phyloP scores from a whole-genome alignment of 2,113 vertebrate species.

The Cyphomyrus discorhynchus region DNA sequence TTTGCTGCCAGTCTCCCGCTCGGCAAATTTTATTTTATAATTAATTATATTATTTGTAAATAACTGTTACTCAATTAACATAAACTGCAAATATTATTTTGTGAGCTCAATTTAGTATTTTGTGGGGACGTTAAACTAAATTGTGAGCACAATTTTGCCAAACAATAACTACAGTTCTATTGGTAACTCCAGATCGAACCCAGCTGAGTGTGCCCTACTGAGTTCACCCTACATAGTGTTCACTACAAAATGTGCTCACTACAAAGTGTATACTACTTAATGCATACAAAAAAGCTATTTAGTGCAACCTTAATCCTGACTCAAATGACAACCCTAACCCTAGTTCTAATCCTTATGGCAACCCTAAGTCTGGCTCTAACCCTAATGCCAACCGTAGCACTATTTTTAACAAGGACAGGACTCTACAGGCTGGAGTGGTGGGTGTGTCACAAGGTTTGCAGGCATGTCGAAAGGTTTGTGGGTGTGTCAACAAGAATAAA shows the following conservation, averaged over 20 bases:
- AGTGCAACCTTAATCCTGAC: not conserved
- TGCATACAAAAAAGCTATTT: not conserved
- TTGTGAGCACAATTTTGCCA: too few species aligned
- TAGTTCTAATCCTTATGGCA: not conserved
- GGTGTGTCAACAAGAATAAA: not conserved
- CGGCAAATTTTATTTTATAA: too few species aligned
- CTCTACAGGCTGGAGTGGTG: not conserved
- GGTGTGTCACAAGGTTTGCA: not conserved
- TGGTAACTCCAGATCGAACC: not conserved
- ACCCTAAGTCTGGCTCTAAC: not conserved
- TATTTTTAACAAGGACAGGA: not conserved
- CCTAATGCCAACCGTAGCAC: not conserved
- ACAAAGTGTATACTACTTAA: not conserved
- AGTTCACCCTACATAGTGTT: not conserved
- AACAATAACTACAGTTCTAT: not conserved
- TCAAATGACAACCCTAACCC: not conserved
- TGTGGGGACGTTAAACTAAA: too few species aligned
- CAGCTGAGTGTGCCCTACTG: not conserved
- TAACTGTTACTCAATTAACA: too few species aligned
- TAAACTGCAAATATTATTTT: too few species aligned
- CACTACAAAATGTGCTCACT: not conserved
- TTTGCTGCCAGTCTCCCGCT: not conserved
- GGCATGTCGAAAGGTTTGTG: not conserved
- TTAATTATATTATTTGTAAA: too few species aligned
- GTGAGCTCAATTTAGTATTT: too few species aligned